Conservation (phyloP, 1,140 invertebrate genomes). For the Euborellia annulipes region DNA sequence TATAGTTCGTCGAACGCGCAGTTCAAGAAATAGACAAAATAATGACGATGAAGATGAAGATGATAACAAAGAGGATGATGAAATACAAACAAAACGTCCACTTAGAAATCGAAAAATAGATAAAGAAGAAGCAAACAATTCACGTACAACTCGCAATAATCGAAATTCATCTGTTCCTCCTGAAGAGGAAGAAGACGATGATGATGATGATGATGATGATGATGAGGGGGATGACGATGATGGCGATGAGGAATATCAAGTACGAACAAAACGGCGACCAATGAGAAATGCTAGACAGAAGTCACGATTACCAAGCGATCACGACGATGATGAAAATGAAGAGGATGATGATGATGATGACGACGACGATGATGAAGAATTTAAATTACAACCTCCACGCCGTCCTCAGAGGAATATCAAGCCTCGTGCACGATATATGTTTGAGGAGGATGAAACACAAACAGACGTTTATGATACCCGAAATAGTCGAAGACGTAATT, state of each 20-base stretch:
- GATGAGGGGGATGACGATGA: constrained; percentile 14
- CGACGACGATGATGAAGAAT: constrained; percentile 25
- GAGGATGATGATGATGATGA: constrained; percentile 19
- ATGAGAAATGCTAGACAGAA: too few relatives aligned
- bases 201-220: constrained; percentile 4
- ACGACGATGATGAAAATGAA: constrained; percentile 16
- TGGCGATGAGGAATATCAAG: constrained; percentile 10
- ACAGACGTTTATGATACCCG: too few relatives aligned
- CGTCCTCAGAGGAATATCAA: too few relatives aligned
- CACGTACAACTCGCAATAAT: constrained; percentile 10
- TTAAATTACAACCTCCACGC: too few relatives aligned
- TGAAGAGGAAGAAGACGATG: constrained; percentile 17
- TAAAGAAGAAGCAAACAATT: constrained; percentile 21
- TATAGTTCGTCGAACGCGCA: too few relatives aligned
- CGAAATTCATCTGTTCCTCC: constrained; percentile 12
- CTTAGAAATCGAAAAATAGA: constrained; percentile 22
- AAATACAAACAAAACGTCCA: constrained; percentile 21
- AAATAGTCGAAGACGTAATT: too few relatives aligned
- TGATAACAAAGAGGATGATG: constrained; percentile 8
- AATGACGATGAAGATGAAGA: constrained; percentile 20
- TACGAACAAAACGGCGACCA: too few relatives aligned
- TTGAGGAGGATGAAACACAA: too few relatives aligned
- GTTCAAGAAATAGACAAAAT: not conserved
- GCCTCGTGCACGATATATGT: too few relatives aligned
- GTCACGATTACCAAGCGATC: constrained; percentile 4